A percentile compares a stretch with the other conserved stretches of the same genome.
Evolutionary conservation across 2,888 invertebrate species (phyloP).

Genomic region (Andrena hattorfiana): DNA sequence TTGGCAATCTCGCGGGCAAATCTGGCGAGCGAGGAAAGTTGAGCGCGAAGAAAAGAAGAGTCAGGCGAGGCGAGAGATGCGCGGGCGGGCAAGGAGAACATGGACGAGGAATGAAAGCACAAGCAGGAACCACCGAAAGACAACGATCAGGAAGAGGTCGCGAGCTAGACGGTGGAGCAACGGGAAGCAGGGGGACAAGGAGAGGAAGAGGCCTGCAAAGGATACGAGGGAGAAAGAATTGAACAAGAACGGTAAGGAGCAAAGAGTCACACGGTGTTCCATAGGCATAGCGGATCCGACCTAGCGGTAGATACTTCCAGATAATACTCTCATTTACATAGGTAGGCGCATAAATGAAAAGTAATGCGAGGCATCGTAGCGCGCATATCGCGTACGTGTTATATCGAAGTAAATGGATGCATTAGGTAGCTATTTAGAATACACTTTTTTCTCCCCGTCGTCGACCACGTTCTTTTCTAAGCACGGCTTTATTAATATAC

Average conservation of each 20-base stretch:
- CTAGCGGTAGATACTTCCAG: constrained; percentile 80
- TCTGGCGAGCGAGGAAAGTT: constrained; percentile 34
- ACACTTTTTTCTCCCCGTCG: constrained; percentile 11
- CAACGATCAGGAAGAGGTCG: constrained; percentile 41
- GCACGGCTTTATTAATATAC: too few relatives aligned
- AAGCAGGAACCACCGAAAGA: constrained; percentile 57
- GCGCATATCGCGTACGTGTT: constrained; percentile 35
- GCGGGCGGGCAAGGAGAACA: neutral
- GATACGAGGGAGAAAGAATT: constrained; percentile 51
- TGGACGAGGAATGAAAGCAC: constrained; percentile 2
- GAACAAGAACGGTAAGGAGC: constrained; percentile 69
- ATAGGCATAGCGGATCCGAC: constrained; percentile 76
- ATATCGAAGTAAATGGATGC: constrained; percentile 55
- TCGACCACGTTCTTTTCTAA: neutral
- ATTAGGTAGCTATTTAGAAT: constrained; percentile 2
- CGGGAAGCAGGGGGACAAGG: constrained; percentile 35
- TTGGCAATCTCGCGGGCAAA: constrained; percentile 22
- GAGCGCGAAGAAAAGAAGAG: constrained; percentile 25
- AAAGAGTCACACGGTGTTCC: constrained; percentile 79
- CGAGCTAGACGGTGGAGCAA: constrained; percentile 17
- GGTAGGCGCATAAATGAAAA: constrained; percentile 69
- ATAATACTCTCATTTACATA: constrained; percentile 80
- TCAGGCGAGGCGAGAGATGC: constrained; percentile 5
- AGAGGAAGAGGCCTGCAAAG: constrained; percentile 16
- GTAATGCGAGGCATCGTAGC: constrained; percentile 57